phyloP scores from a whole-genome alignment of 1,140 invertebrate species.

The Drosophila ercepeae region DNA sequence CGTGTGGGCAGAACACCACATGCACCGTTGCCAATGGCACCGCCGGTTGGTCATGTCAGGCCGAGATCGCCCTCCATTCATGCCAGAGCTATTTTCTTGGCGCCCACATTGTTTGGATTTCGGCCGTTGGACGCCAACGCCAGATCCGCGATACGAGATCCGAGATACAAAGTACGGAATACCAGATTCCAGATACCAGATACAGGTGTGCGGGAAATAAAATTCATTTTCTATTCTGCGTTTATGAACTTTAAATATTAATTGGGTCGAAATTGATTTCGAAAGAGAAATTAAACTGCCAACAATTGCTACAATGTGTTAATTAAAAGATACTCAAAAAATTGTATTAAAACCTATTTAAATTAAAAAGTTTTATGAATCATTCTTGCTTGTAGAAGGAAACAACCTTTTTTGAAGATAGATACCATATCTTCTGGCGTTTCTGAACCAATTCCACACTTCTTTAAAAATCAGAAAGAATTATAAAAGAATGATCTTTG shows the following conservation, averaged over 20 bases:
- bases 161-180: background rate
- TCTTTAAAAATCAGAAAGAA: no score
- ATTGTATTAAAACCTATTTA: no score
- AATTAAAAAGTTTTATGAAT: no score
- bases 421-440: no score
- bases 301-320: no score
- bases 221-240: background rate
- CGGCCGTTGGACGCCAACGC: constrained; percentile 34
- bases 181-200: background rate
- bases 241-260: background rate
- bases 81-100: background rate
- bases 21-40: background rate
- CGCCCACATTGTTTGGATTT: background rate
- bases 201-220: background rate
- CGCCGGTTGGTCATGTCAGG: constrained; percentile 14
- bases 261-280: background rate
- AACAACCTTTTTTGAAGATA: no score
- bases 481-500: no score
- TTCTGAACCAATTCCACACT: no score
- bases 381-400: no score
- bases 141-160: constrained; percentile 2
- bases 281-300: background rate
- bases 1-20: constrained; percentile 15
- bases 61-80: constrained; percentile 4
- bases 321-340: no score